Percentiles rank a stretch among this genome's conserved stretches.
phyloP scores from a whole-genome alignment of 2,797 vertebrate species.

The Euthynnus affinis region DNA sequence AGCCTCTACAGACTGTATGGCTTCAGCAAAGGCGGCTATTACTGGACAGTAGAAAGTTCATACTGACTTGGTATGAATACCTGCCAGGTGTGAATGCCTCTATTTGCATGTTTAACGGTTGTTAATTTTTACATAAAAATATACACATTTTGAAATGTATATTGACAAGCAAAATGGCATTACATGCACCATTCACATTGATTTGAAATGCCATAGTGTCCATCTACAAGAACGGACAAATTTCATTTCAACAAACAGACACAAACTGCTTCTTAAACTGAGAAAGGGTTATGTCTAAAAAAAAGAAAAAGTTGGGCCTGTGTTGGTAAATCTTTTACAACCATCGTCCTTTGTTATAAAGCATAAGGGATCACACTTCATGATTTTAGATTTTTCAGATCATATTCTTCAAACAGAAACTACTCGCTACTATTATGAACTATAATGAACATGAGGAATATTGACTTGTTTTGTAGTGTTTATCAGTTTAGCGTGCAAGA shows the following conservation, averaged over 20 bases:
- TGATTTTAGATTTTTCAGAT: neutral
- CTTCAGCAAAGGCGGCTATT: neutral
- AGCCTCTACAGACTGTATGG: neutral
- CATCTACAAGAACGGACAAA: neutral
- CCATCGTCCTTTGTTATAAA: neutral
- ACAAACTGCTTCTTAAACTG: neutral
- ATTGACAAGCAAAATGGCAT: too few relatives aligned
- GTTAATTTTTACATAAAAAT: neutral
- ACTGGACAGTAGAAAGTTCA: neutral
- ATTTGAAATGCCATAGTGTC: neutral
- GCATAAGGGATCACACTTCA: neutral
- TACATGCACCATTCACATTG: too few relatives aligned
- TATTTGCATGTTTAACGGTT: neutral
- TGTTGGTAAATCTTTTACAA: neutral
- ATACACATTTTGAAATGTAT: neutral
- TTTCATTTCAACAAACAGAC: neutral
- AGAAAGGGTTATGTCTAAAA: too few relatives aligned
- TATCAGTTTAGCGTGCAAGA: conserved; percentile 29
- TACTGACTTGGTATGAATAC: neutral
- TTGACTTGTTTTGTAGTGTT: conserved; percentile 25
- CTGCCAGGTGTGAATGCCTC: neutral
- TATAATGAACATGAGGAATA: neutral
- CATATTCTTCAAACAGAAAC: neutral
- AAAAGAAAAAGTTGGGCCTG: too few relatives aligned
- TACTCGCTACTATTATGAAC: neutral